Base-by-base conservation (phyloP, 2,888 invertebrate genomes). In the Erpobdella octoculata region DNA sequence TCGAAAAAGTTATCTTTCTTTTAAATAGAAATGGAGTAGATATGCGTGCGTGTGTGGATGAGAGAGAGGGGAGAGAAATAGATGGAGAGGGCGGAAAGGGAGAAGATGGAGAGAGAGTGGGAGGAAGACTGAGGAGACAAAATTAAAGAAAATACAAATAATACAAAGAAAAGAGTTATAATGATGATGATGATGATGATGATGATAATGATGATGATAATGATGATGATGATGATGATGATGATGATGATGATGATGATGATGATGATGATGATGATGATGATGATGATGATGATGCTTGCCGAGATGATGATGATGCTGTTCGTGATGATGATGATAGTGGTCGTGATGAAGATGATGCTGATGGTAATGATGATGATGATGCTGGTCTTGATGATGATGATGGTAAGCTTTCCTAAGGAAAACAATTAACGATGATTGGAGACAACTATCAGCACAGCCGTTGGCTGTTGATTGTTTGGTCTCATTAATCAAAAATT, bases 171-270 rank as follows among this genome's bases (percentile, higher is more conserved):
- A 41, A 41, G n/a, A 41, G n/a, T 41, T 15, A 21, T 48, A 25
- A 48, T 25, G 15, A 8, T 33, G 66, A 35, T 15, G 36, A 36
- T 65, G 70, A 25, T 46, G 58, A 72, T 71, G 53, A 71, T 71
- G 72, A 28, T 64, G 28, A 71, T 35, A 62, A 31, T 70, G 61
- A 21, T 33, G 70, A 70, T 70, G 70, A 35, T 70, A 62, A 70
- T 64, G 61, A 70, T 64, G 61, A 65, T 64, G 61, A 66, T 64
- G 62, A 65, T 70, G 70, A 64, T 70, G 61, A 65, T 70, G 61
- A 68, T 70, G 70, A 70, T 70, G 70, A 70, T 70, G 62, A 70
- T 65, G 70, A 70, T 70, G 68, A 71, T 70, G 71, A 70, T 71
- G 71, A 69, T 69, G 66, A 69, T 70, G 67, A 71, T 69, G 71